Conservation (phyloP, 1,140 invertebrate species). For the Dendrolimus kikuchii region DNA sequence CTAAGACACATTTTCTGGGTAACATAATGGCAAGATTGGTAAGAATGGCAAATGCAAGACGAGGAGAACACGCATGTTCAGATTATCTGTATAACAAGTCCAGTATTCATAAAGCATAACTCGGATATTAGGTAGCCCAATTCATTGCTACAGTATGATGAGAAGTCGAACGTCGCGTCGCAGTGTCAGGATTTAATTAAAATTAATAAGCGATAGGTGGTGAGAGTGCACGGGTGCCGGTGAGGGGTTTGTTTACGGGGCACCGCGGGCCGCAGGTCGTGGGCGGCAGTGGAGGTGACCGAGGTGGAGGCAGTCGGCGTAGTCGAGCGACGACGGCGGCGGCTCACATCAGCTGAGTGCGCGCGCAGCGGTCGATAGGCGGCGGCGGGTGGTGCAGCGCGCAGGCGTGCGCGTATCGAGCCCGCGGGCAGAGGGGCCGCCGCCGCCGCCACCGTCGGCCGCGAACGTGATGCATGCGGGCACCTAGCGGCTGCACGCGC, state of each 20-base stretch:
- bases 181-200: slow-evolving; percentile 19
- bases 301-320: background rate
- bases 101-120: background rate
- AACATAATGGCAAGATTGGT: too few relatives aligned
- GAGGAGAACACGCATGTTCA: too few relatives aligned
- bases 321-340: slow-evolving; percentile 9
- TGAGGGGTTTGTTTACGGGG: slow-evolving; percentile 47
- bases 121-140: background rate
- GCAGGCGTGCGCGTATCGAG: slow-evolving; percentile 49
- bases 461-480: slow-evolving; percentile 64
- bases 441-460: slow-evolving; percentile 50
- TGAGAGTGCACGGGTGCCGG: slow-evolving; percentile 30
- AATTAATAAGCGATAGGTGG: slow-evolving; percentile 39
- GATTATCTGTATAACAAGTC: too few relatives aligned
- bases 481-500: slow-evolving; percentile 56
- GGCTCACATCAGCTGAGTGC: slow-evolving; percentile 35
- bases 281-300: slow-evolving; percentile 8
- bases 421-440: slow-evolving; percentile 38
- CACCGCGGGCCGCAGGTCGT: slow-evolving; percentile 18
- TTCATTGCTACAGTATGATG: background rate
- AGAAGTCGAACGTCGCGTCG: slow-evolving; percentile 1
- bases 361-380: slow-evolving; percentile 52
- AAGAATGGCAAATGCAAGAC: too few relatives aligned
- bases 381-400: slow-evolving; percentile 13
- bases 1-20: too few relatives aligned